Base-by-base conservation (phyloP, 2,888 invertebrate species). In the Napeogenes sylphis region DNA sequence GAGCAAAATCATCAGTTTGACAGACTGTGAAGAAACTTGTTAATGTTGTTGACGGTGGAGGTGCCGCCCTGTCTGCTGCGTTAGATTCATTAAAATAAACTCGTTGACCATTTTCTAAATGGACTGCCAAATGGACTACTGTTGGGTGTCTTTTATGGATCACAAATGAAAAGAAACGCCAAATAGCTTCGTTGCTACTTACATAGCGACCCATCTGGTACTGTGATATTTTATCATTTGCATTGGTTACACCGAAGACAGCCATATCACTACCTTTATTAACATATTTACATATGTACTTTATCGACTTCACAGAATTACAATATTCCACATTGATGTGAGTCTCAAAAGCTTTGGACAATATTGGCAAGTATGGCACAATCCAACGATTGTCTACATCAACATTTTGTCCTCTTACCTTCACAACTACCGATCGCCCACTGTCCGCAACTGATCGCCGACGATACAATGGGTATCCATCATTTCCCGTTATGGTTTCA, bases 261-360 rank as follows among this genome's bases (percentile, higher is more conserved):
- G 70, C 70, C 64, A 71, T 69, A 58, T 70, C 69, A 32, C 70
- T 70, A 33, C 71, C 69, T 71, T 71, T 70, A 45, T 62, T 60
- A 53, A 66, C 64, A 66, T 85, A 87, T 69, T 83, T 59, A 63
- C 69, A 69, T 67, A 69, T 66, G 58, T 66, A 68, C 58, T 65
- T 70, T 57, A 69, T 68, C 53, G 62, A 62, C 51, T 68, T 62
- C 53, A 66, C 66, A 46, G 65, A 64, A 58, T 63, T 65, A 46
- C 65, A 70, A 53, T 42, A 66, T 64, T 70, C 66, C 38, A 68
- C 63, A 66, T 61, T 63, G 55, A 66, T 63, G 58, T 63, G 61
- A 64, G 66, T 46, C 51, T 67, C 57, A 66, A 69, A 68, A 61
- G 64, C 53, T 61, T 69, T 70, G 60, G 63, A 66, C 60, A 69